Evolutionary conservation across 2,797 vertebrate genomes (phyloP).

Genomic region (Notolabrus celidotus): DNA sequence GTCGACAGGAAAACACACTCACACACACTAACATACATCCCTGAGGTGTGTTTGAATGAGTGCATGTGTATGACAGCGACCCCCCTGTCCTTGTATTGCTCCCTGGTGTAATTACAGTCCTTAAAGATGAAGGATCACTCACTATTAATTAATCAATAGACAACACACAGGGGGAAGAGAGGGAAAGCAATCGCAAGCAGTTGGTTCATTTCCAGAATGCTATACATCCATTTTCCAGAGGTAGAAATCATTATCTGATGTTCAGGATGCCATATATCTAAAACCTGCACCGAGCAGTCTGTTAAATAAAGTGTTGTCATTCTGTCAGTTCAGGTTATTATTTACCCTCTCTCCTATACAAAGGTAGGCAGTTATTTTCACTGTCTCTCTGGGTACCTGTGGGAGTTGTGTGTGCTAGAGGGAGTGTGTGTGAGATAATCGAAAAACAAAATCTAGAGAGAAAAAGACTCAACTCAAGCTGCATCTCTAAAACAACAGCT

Average conservation of each 20-base stretch:
- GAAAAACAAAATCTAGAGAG: not conserved
- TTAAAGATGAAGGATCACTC: slow-evolving; percentile 84
- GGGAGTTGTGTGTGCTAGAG: not conserved
- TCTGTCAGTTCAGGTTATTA: slow-evolving; percentile 13
- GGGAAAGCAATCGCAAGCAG: slow-evolving; percentile 43
- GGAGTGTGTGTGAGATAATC: not conserved
- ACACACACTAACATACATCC: slow-evolving; percentile 22
- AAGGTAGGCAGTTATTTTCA: not conserved
- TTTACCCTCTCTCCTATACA: not conserved
- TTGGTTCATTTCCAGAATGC: slow-evolving; percentile 42
- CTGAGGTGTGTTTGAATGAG: slow-evolving; percentile 68
- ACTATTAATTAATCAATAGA: slow-evolving; percentile 85
- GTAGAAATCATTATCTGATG: slow-evolving; percentile 37
- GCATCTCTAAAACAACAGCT: not conserved
- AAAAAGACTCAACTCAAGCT: not conserved
- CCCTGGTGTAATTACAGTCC: slow-evolving; percentile 79
- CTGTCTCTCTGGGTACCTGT: not conserved
- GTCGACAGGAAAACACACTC: slow-evolving; percentile 5
- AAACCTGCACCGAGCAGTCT: not conserved
- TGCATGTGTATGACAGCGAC: slow-evolving; percentile 55
- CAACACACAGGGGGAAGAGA: slow-evolving; percentile 54
- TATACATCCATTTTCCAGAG: slow-evolving; percentile 28
- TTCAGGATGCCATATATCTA: slow-evolving; percentile 9
- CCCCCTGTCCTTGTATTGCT: slow-evolving; percentile 74
- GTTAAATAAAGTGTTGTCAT: slow-evolving; percentile 18